Evolutionary conservation across 2,797 vertebrate species (phyloP), one percentile per base, ranked within the genome.

Genomic region (Micrastur ruficollis): DNA sequence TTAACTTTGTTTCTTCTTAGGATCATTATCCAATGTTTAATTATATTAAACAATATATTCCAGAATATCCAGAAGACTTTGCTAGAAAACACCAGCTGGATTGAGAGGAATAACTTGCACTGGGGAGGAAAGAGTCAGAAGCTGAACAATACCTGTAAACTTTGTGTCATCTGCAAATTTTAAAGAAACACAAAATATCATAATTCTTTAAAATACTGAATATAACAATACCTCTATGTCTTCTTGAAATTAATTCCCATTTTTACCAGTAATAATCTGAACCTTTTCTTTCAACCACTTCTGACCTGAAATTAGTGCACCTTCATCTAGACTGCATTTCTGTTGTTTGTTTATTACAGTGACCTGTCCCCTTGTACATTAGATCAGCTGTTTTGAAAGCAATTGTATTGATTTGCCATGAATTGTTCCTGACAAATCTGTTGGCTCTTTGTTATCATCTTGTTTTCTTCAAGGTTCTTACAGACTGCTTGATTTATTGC

Each of bases 381-480:
- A 53, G 47, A 63, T 87, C 84, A 92, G 86, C 89, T 91, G 3
- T 72, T 92, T 91, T 71, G 81, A 96, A 94, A 80, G 44, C 14
- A 87, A 42, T 85, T 86, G 23, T 61, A 96, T 93, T 86, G 84
- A 94, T 91, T 93, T 81, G 31, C 31, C 65, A 58, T 65, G 10
- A 91, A 81, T 82, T 81, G 31, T 38, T 89, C 44, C 61, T 87
- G 81, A 81, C 23, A 86, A 86, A 83, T 46, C 55, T 18, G 25
- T 89, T 72, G 44, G 18, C 20, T 79, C 16, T 90, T 63, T 85
- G n/a, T 89, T 94, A 59, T 76, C 23, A 56, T 75, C 53, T 82
- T 91, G 6, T 76, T 94, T 96, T 85, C 63, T 95, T 94, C 65
- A 89, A 68, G 81, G 81, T 85, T 55, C 29, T 92, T 92, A 63